Base-by-base conservation (phyloP, 2,888 invertebrate species). In the Operophtera brumata region DNA sequence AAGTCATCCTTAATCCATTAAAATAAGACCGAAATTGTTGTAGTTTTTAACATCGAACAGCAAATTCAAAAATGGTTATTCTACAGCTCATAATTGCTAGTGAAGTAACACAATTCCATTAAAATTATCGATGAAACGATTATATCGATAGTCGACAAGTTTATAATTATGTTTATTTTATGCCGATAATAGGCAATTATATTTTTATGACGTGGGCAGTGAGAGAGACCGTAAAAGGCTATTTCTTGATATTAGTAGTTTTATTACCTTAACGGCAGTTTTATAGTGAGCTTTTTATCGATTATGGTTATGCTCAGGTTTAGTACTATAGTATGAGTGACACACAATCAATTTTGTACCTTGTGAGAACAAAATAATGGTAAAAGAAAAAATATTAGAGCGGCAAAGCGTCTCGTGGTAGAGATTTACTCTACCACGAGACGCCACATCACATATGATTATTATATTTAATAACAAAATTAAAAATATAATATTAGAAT, bases 61-160 rank as follows among this genome's bases (percentile, higher is more conserved):
- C 40, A 54, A 52, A 52, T 49, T 36, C n/a, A 53, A 54, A 62
- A 61, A 55, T 55, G 57, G 61, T 59, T 65, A 65, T 61, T 58
- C 56, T 63, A 66, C 69, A 64, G 68, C 67, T 71, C 70, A 71
- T 79, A 80, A 82, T 80, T 80, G 75, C 75, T 77, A 77, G 77
- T 73, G 80, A 77, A 70, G 77, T 73, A 68, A 66, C 61, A 65
- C 66, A 67, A 54, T 59, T 63, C 57, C 54, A 56, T 62, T 62
- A 65, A 69, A 64, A 53, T 65, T 70, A 71, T 73, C 71, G 76
- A 72, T 70, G 66, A 54, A 50, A 50, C 44, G 45, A 54, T 58
- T 54, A 51, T 20, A 48, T 51, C 61, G 46, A 45, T 51, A 41
- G 47, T 54, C 47, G 47, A 49, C 43, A 47, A 30, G 46, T 48